Evolutionary conservation across 2,888 invertebrate species (phyloP), one percentile per base, ranked within the genome.

Genomic region (Chloromyia formosa): DNA sequence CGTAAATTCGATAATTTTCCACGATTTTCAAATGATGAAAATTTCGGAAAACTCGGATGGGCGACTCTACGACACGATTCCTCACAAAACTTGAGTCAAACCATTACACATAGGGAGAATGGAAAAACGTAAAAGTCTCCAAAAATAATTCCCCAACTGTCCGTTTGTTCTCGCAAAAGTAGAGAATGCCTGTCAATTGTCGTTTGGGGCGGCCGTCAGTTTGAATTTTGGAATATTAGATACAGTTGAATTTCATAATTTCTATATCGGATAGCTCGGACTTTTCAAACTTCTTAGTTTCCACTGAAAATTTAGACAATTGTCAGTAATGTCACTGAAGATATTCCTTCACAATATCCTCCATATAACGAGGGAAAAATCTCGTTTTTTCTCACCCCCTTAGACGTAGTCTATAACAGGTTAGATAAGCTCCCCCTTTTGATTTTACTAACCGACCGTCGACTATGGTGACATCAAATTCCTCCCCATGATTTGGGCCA

Each of bases 81-180:
- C 71, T 71, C 71, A 71, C 71, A 58, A 58, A 71, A 71, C 71
- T 71, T 71, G 58, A 71, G 40, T 71, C 71, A 56, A 71, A 71
- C 71, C 56, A 71, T 71, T 71, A 71, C 71, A 66, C 66, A 66
- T n/a, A 49, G 40, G 35, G 27, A 35, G 71, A 40, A 58, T 42
- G 56, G 27, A 71, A 71, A 71, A 56, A 71, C 54, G 69, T 35
- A 16, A 69, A 69, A 56, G 40, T 71, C 71, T 71, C 71, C 71
- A 71, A 35, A 66, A 22, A 35, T 35, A 2, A 35, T 71, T 71
- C 71, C 56, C 71, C 71, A 69, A 20, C 42, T 42, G 42, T n/a
- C n/a, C n/a, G 62, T n/a, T 45, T 45, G 45, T 12, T 45, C 53
- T 16, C 16, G 9, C 61, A 35, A 35, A 35, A 20, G 66, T 20